These are phyloP conservation scores for Cheilosia impressa DNA, from an alignment of 2,888 invertebrate species.

Conservation along the genomic window DNA sequence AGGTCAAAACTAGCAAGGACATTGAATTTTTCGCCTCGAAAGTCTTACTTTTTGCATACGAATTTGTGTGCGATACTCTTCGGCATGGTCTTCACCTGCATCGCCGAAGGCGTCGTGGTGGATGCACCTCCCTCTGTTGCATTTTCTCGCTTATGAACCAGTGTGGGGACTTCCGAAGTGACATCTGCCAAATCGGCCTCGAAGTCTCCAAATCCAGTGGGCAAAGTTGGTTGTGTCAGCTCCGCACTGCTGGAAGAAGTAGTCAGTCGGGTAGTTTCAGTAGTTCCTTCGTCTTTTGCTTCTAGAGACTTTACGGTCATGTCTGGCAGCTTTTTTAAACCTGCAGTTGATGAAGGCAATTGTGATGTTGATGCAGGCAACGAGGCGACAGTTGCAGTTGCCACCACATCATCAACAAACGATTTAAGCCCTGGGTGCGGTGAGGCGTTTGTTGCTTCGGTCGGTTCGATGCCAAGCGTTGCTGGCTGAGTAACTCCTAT, in stretches of 20 bases:
- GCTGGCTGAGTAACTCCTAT: not conserved
- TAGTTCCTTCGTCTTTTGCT: constrained; percentile 47
- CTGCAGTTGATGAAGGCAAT: constrained; percentile 76
- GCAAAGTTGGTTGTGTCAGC: constrained; percentile 10
- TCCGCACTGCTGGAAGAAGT: constrained; percentile 32
- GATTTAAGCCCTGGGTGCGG: constrained; percentile 27
- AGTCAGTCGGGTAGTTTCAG: constrained; percentile 36
- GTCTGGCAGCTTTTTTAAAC: constrained; percentile 62
- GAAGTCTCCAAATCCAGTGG: constrained; percentile 54
- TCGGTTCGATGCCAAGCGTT: not conserved
- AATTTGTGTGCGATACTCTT: constrained; percentile 57
- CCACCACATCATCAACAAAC: constrained; percentile 18
- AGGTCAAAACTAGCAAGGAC: not conserved
- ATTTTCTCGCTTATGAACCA: constrained; percentile 54
- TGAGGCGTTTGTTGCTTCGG: constrained; percentile 7
- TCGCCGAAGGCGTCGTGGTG: not conserved
- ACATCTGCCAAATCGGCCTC: constrained; percentile 26
- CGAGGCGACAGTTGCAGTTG: not conserved
- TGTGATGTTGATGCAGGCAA: not conserved
- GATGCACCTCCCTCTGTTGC: constrained; percentile 39
- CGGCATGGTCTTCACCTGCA: constrained; percentile 48
- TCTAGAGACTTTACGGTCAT: constrained; percentile 76
- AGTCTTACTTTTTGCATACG: constrained; percentile 55
- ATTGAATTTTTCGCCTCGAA: too few relatives aligned
- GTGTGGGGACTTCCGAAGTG: constrained; percentile 30